phyloP scores from a whole-genome alignment of 2,888 invertebrate species.

The Lamellibrachia satsuma region DNA sequence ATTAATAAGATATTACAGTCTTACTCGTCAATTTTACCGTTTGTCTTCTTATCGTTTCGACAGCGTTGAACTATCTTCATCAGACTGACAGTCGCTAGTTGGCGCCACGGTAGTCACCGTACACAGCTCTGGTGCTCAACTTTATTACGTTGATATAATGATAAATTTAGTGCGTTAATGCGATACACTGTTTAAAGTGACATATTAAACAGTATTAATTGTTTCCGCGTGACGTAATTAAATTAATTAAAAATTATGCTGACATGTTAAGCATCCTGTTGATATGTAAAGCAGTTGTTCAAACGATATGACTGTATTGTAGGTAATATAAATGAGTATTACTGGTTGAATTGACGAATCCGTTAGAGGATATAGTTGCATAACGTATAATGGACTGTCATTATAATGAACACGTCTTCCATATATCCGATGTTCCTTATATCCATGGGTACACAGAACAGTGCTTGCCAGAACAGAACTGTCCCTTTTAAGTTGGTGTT shows the following conservation, averaged over 20 bases:
- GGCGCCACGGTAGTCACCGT: neutral
- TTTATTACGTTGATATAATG: neutral
- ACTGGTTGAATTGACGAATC: neutral
- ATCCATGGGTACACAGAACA: too few relatives aligned
- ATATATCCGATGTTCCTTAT: too few relatives aligned
- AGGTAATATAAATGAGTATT: neutral
- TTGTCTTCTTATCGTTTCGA: too few relatives aligned
- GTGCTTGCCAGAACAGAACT: too few relatives aligned
- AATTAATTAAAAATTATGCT: neutral
- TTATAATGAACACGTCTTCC: too few relatives aligned
- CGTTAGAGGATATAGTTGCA: neutral
- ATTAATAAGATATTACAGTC: neutral
- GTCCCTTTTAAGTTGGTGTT: too few relatives aligned
- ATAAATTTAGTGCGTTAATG: neutral
- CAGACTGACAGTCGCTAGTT: too few relatives aligned
- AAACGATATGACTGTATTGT: too few relatives aligned
- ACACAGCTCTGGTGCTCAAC: neutral
- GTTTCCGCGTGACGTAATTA: neutral
- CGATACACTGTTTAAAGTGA: neutral
- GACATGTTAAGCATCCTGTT: neutral
- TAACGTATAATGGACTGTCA: too few relatives aligned
- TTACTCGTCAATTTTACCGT: too few relatives aligned
- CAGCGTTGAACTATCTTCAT: too few relatives aligned
- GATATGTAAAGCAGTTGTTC: too few relatives aligned
- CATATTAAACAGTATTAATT: neutral